These are phyloP conservation scores for Gallinago paraguaiae DNA, from an alignment of 2,113 vertebrate species.

Conservation along the genomic window DNA sequence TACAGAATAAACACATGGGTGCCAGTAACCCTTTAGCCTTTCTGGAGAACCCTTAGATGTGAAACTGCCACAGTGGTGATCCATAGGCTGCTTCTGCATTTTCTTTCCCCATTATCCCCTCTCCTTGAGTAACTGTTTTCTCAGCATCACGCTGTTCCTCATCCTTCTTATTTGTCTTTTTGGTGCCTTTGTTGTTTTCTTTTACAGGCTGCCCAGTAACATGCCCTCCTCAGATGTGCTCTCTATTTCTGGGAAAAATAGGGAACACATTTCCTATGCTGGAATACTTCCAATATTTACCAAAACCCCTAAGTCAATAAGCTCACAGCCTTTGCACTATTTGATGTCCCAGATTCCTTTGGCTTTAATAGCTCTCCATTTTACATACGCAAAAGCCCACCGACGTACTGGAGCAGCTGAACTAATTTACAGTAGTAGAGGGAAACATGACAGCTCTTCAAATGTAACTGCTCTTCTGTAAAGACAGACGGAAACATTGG, in stretches of 20 bases:
- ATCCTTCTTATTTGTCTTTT: not conserved
- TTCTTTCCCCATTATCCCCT: not conserved
- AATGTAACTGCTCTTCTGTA: not conserved
- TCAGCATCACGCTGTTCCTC: not conserved
- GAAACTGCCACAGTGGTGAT: not conserved
- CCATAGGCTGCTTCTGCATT: not conserved
- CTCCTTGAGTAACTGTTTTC: not conserved
- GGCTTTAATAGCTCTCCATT: not conserved
- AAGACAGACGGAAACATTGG: not conserved
- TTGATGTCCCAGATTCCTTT: not conserved
- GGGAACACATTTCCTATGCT: not conserved
- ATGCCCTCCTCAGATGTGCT: not conserved
- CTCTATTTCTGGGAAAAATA: not conserved
- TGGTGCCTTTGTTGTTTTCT: not conserved
- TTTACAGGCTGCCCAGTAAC: not conserved
- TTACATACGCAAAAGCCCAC: not conserved
- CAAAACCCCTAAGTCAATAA: not conserved
- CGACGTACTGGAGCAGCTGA: not conserved
- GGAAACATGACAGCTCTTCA: not conserved
- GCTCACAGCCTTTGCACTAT: not conserved
- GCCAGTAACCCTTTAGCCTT: not conserved
- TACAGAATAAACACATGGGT: not conserved
- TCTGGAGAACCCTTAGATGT: not conserved
- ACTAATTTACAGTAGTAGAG: not conserved
- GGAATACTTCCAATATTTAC: not conserved